These are phyloP conservation scores for Centruroides vittatus DNA, from an alignment of 1,140 invertebrate genomes.

Conservation along the genomic window DNA sequence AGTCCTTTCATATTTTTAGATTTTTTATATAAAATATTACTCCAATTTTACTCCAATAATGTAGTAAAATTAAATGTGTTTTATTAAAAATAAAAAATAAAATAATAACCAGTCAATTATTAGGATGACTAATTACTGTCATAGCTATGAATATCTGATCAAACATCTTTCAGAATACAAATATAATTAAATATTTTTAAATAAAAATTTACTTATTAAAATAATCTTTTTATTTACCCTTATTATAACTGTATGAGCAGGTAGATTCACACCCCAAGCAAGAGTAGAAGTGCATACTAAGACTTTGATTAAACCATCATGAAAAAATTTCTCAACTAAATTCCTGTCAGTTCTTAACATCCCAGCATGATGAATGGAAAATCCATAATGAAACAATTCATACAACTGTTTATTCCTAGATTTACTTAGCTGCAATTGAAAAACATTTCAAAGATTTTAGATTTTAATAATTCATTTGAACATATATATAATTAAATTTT, in stretches of 20 bases:
- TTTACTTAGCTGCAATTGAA: constrained; percentile 36
- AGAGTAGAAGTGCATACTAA: constrained; percentile 94
- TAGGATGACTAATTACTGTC: too few species aligned
- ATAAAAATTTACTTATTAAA: too few species aligned
- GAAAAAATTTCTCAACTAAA: constrained; percentile 76
- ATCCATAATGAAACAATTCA: constrained; percentile 72
- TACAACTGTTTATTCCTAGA: constrained; percentile 57
- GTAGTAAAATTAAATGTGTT: too few species aligned
- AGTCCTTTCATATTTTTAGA: too few species aligned
- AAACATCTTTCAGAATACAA: too few species aligned
- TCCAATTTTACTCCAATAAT: too few species aligned
- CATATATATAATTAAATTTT: neutral
- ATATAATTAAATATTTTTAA: too few species aligned
- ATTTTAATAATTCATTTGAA: neutral
- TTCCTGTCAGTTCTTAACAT: constrained; percentile 71
- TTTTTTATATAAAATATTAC: too few species aligned
- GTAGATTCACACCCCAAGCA: constrained; percentile 98
- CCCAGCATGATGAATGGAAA: constrained; percentile 95
- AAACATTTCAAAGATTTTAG: neutral
- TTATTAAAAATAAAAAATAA: too few species aligned
- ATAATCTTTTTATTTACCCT: constrained; percentile 40
- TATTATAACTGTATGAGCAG: constrained; percentile 94
- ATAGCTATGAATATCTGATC: too few species aligned
- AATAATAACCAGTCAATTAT: too few species aligned
- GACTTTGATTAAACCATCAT: constrained; percentile 77